Conservation (phyloP, 2,888 invertebrate genomes). For the Nephrotoma flavescens region DNA sequence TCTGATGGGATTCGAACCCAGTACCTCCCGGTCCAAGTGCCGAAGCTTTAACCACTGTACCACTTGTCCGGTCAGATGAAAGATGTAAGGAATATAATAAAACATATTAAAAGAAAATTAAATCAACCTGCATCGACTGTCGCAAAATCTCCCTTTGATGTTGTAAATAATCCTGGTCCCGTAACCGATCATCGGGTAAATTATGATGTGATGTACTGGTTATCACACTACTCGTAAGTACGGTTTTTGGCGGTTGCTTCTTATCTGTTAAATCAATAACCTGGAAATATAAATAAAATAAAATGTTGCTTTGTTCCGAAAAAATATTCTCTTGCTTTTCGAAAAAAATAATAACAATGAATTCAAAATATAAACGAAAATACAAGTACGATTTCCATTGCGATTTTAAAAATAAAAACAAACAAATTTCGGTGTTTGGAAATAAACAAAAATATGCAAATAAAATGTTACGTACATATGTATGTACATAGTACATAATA, state of each 20-base stretch:
- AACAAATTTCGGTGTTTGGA: not conserved
- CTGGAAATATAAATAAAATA: slow-evolving; percentile 18
- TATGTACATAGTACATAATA: not conserved
- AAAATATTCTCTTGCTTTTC: not conserved
- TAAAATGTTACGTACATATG: too few species aligned
- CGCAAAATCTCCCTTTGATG: slow-evolving; percentile 50
- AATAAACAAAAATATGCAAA: not conserved
- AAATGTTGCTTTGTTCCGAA: not conserved
- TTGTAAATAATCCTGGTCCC: slow-evolving; percentile 44
- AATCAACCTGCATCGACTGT: slow-evolving; percentile 35
- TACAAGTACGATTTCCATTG: not conserved
- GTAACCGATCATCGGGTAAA: slow-evolving; percentile 38
- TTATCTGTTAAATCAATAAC: slow-evolving; percentile 67
- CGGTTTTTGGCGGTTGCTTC: slow-evolving; percentile 36
- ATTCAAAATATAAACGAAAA: not conserved
- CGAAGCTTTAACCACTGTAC: too few species aligned
- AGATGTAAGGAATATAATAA: not conserved
- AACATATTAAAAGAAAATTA: not conserved
- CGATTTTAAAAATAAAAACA: not conserved
- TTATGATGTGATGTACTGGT: slow-evolving; percentile 28
- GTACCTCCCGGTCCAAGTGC: too few species aligned
- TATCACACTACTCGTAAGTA: slow-evolving; percentile 35
- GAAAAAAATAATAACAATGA: not conserved
- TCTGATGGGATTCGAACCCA: too few species aligned
- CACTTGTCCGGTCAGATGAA: too few species aligned